Evolutionary conservation across 2,888 invertebrate genomes (phyloP).

Genomic region (Parasteatoda lunata): DNA sequence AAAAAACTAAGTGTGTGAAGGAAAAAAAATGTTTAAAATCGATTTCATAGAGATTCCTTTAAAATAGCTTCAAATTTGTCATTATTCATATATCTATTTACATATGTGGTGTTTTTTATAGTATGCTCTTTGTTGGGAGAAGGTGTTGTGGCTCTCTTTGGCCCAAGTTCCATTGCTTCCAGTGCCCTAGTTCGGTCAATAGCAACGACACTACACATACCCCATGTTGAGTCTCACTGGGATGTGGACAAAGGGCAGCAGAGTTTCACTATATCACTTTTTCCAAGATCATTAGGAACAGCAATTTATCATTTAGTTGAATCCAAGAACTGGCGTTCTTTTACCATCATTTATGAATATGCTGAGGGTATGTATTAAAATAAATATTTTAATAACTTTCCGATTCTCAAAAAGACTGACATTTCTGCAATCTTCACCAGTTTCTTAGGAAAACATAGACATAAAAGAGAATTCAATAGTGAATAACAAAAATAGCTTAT

Average conservation of each 20-base stretch:
- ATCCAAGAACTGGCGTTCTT: constrained; percentile 83
- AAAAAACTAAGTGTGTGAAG: too few relatives aligned
- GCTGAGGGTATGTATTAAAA: constrained; percentile 79
- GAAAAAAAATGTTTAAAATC: too few relatives aligned
- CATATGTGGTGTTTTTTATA: constrained; percentile 74
- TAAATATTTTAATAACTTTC: too few relatives aligned
- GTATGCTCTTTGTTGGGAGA: constrained; percentile 88
- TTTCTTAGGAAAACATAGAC: too few relatives aligned
- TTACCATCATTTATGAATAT: constrained; percentile 91
- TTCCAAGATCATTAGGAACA: constrained; percentile 86
- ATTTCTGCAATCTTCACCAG: too few relatives aligned
- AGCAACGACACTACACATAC: constrained; percentile 87
- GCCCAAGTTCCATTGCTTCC: constrained; percentile 82
- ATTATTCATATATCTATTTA: background rate
- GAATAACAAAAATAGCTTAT: too few relatives aligned
- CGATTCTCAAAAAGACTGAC: too few relatives aligned
- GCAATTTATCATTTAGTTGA: constrained; percentile 74
- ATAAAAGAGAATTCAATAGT: too few relatives aligned
- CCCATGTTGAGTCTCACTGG: constrained; percentile 87
- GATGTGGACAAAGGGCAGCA: constrained; percentile 78
- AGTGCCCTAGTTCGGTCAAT: constrained; percentile 87
- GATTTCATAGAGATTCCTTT: too few relatives aligned
- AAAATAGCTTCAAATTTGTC: too few relatives aligned
- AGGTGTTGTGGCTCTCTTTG: constrained; percentile 87
- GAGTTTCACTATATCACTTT: constrained; percentile 85